A percentile compares a stretch with the other conserved stretches of the same genome.
Evolutionary conservation across 2,797 vertebrate genomes (phyloP).

Genomic region (Aratinga solstitialis): DNA sequence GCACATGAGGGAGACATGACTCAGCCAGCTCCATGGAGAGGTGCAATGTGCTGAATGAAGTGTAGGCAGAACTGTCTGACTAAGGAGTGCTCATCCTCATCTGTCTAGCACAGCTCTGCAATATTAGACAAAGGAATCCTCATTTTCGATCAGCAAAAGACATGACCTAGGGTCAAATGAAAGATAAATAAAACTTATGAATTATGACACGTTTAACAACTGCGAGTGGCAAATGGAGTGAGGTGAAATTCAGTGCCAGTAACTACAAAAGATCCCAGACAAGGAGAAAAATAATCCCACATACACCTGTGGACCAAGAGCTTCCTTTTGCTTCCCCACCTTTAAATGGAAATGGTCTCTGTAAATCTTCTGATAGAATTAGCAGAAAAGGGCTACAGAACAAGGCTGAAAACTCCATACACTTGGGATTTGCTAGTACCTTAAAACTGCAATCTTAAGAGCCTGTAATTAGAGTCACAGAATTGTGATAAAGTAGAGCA

Average conservation of each 20-base stretch:
- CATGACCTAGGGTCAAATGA: background rate
- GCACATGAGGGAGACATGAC: background rate
- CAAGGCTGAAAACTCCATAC: background rate
- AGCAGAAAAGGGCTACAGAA: background rate
- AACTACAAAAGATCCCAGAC: background rate
- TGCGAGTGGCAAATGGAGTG: background rate
- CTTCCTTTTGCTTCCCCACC: background rate
- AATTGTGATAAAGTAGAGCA: background rate
- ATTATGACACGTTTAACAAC: background rate
- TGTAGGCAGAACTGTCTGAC: background rate
- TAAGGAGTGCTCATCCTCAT: background rate
- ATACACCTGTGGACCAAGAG: background rate
- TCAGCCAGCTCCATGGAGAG: background rate
- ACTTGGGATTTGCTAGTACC: background rate
- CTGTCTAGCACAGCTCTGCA: background rate
- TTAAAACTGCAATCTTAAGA: background rate
- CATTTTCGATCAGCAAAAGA: background rate
- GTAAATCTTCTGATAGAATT: background rate
- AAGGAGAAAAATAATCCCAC: background rate
- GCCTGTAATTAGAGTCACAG: background rate
- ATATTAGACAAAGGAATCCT: background rate
- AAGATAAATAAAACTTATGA: background rate
- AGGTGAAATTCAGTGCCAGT: background rate
- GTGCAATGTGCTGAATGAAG: background rate
- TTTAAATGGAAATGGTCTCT: background rate